Percentiles rank a stretch among this genome's conserved stretches.
Evolutionary conservation across 92 coral and sea anemone species (phyloP).

Genomic region (Porites lobata): DNA sequence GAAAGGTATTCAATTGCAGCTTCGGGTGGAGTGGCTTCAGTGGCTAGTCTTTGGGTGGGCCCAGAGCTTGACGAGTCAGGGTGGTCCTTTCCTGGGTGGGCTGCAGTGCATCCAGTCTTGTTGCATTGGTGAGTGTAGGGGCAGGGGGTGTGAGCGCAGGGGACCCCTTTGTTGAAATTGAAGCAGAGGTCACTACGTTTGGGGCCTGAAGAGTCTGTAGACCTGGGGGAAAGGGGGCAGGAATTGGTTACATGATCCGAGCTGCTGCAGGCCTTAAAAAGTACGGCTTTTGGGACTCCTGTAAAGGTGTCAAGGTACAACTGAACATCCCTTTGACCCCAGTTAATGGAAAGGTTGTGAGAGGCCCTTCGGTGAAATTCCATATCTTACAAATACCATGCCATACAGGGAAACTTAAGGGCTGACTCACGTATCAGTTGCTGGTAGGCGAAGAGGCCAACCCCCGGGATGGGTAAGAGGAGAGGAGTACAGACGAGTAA

Average conservation of each 20-base stretch:
- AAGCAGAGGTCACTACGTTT: not conserved
- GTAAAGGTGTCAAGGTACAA: constrained; percentile 20
- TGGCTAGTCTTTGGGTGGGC: not conserved
- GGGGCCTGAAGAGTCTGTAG: no score
- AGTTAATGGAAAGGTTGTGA: constrained; percentile 12
- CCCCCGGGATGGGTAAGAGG: not conserved
- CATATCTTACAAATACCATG: constrained; percentile 14
- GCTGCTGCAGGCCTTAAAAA: not conserved
- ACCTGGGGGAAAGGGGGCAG: constrained; percentile 1
- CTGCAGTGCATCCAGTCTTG: constrained; percentile 9
- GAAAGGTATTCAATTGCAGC: not conserved
- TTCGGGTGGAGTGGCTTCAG: not conserved
- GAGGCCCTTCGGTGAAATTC: constrained; percentile 10
- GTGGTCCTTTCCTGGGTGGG: not conserved
- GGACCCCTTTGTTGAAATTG: constrained; percentile 10
- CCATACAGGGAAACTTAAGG: constrained; percentile 10
- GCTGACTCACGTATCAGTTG: not conserved
- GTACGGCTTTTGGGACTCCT: constrained; percentile 1
- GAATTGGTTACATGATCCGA: not conserved
- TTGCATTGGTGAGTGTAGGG: constrained; percentile 20
- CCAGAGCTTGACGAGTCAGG: no score
- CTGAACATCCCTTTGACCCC: constrained; percentile 25
- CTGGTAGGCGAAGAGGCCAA: not conserved
- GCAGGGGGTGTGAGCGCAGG: constrained; percentile 23
- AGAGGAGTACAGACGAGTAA: not conserved